These are phyloP conservation scores for Chamaetylas fuelleborni DNA, from an alignment of 2,113 vertebrate genomes.

Conservation along the genomic window DNA sequence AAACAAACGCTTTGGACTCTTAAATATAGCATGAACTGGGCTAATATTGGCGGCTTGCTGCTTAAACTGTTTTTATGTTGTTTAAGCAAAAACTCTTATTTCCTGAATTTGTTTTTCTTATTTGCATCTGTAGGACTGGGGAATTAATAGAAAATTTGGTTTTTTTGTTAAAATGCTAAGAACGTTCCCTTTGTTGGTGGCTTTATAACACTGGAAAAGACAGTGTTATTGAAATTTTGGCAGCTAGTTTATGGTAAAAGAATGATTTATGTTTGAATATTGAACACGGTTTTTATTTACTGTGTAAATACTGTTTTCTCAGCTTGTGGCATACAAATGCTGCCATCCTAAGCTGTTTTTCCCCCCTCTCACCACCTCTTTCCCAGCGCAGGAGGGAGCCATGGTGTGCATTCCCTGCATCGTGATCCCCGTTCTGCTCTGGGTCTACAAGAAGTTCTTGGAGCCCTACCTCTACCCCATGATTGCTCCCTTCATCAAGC, in stretches of 20 bases:
- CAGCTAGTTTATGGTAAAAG: background rate
- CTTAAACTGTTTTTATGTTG: background rate
- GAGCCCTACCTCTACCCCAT: constrained; percentile 91
- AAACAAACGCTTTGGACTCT: background rate
- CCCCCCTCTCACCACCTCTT: background rate
- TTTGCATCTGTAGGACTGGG: background rate
- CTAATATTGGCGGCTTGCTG: background rate
- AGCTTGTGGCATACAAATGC: fast-evolving
- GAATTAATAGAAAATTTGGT: background rate
- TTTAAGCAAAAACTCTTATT: background rate
- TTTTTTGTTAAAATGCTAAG: background rate
- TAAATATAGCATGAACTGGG: background rate
- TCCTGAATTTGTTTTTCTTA: background rate
- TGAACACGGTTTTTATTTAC: fast-evolving
- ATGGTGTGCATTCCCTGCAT: constrained; percentile 99
- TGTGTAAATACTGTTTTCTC: background rate
- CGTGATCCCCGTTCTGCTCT: constrained; percentile 92
- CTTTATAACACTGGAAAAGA: background rate
- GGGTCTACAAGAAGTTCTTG: constrained; percentile 96
- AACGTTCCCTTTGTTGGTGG: background rate
- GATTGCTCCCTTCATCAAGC: constrained; percentile 83
- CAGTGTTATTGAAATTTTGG: background rate
- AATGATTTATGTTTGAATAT: fast-evolving
- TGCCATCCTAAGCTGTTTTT: background rate
- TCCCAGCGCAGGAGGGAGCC: background rate